phyloP scores from a whole-genome alignment of 2,888 invertebrate genomes.

The Ctenicera cuprea region DNA sequence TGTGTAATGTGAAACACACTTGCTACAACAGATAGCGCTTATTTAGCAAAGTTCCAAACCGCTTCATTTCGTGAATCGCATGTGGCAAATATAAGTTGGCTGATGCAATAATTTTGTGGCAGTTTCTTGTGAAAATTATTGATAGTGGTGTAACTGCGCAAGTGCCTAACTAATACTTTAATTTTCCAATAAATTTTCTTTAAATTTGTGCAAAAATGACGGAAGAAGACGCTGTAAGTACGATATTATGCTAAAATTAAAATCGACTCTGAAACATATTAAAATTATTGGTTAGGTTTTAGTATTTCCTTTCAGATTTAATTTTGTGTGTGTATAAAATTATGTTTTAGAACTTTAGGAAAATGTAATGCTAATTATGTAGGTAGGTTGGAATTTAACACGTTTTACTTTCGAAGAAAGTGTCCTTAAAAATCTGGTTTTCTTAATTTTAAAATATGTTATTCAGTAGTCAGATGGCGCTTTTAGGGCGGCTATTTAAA shows the following conservation, averaged over 20 bases:
- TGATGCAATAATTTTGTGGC: slow-evolving; percentile 56
- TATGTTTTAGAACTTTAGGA: not conserved
- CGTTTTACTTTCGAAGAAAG: slow-evolving; percentile 12
- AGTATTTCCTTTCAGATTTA: not conserved
- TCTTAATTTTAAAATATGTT: slow-evolving; percentile 13
- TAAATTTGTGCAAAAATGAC: slow-evolving; percentile 68
- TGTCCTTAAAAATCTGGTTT: slow-evolving; percentile 18
- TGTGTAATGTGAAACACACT: no score
- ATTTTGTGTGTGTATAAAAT: not conserved
- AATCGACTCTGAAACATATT: slow-evolving; percentile 1
- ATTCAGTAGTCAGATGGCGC: slow-evolving; percentile 24
- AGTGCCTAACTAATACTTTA: slow-evolving; percentile 24
- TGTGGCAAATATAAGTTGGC: slow-evolving; percentile 51
- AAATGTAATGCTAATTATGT: not conserved
- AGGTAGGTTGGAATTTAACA: not conserved
- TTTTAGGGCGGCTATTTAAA: slow-evolving; percentile 2
- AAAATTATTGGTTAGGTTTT: slow-evolving; percentile 36
- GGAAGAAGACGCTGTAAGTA: slow-evolving; percentile 75
- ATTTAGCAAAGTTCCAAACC: not conserved
- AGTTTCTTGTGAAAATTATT: slow-evolving; percentile 10
- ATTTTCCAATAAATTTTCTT: slow-evolving; percentile 12
- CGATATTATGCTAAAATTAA: slow-evolving; percentile 30
- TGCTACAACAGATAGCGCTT: not conserved
- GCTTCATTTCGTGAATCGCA: slow-evolving; percentile 41
- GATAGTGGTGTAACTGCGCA: slow-evolving; percentile 23